Evolutionary conservation across 2,113 vertebrate genomes (phyloP), one percentile per base, ranked within the genome.

Genomic region (Chaetodon auriga): DNA sequence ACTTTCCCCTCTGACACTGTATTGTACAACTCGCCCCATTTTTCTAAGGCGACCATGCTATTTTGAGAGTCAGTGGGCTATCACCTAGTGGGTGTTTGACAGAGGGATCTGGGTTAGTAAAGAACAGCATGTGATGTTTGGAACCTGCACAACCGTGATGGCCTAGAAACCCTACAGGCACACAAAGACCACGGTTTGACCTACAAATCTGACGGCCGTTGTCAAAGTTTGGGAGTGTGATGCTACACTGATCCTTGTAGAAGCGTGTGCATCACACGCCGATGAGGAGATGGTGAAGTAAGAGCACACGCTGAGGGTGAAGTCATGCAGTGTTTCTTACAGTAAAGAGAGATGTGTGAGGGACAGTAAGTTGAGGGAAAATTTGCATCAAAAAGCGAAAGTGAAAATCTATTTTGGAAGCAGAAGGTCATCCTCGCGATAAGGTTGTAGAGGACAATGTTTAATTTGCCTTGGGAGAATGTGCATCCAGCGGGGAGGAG

Each of bases 41-140:
- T 74, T 57, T 46, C 38, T 62, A 72, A 78, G 68, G 76, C 48
- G 48, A 19, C n/a, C 5, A 2, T 68, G 62, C 82, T 88, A 82
- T 88, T 90, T 85, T 88, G 12, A 80, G 84, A 83, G 72, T 84
- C 25, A 73, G 11, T 53, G 58, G 60, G 71, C 64, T 75, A 78
- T 84, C 78, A 76, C 75, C 41, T 80, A 25, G 43, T 77, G 23
- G 74, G 77, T 76, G 71, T 74, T 73, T 49, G 53, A 63, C 51
- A 14, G 16, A 66, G 0, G 11, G 57, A 91, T 86, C 69, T 76
- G 43, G 71, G 75, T 82, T 57, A 76, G 38, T 82, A 38, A 16
- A 41, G 23, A 66, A 69, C 62, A 8, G 5, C 68, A 87, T 71
- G 68, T 69, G 68, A 77, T 71, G 68, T 61, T 76, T 54, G 41